Evolutionary conservation across 2,888 invertebrate genomes (phyloP), one percentile per base, ranked within the genome.

Genomic region (Campoplex nolae): DNA sequence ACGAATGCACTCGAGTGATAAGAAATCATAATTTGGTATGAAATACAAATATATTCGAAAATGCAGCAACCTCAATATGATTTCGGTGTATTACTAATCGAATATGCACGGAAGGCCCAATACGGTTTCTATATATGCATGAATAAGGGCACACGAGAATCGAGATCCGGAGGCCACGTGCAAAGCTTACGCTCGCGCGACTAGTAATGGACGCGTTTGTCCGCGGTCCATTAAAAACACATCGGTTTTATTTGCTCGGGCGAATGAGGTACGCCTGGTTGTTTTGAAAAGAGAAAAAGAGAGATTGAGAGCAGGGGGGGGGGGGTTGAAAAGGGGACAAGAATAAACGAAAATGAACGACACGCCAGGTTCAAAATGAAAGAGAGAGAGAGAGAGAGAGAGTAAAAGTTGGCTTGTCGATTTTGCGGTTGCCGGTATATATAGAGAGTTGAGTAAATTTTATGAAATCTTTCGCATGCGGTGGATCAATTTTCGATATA

Each of bases 141-240:
- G 75, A 51, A 45, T 54, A 56, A 62, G 74, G 48, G 70, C 75
- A 75, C 83, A 56, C 58, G 79, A 70, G 68, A 23, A 42, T 42
- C 68, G 54, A 38, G 79, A 79, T 62, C 35, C 51, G 38, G 68
- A 67, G 75, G 85, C 83, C 83, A 83, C 85, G 82, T 80, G 86
- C 76, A 83, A 76, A 62, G 48, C 62, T 80, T 62, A 82, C 88
- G 88, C 84, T 84, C 87, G 86, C 86, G 87, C 82, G 83, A 85
- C 83, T 83, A 83, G 82, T 89, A 89, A 88, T 89, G 88, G 88
- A 88, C 88, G 87, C 89, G 88, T 90, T 92, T 90, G 90, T 91
- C 89, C 91, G 90, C 90, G 90, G 90, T 90, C 90, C 91, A 92
- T 92, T 92, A 92, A 92, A 92, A 92, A 91, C 92, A 88, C 86